Evolutionary conservation across 2,113 vertebrate genomes (phyloP).

Genomic region (Chlamydotis undulata): DNA sequence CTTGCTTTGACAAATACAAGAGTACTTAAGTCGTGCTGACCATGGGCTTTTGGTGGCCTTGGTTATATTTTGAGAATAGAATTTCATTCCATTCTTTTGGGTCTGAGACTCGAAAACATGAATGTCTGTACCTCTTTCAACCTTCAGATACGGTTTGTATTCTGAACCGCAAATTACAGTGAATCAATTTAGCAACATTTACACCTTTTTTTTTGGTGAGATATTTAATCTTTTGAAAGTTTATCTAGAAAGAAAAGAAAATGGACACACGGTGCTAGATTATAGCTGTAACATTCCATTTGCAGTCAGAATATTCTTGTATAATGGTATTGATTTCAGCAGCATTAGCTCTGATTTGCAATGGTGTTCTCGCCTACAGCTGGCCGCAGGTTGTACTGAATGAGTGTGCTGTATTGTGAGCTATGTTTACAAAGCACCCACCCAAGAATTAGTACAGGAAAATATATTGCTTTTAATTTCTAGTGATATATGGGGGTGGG

Average conservation of each 20-base stretch:
- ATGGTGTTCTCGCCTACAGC: background rate
- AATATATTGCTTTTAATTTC: background rate
- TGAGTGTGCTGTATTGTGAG: background rate
- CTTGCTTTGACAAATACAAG: background rate
- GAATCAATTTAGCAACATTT: background rate
- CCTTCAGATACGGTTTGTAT: background rate
- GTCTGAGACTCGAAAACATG: background rate
- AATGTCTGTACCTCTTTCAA: background rate
- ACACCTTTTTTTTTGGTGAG: background rate
- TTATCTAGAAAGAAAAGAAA: background rate
- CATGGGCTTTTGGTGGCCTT: background rate
- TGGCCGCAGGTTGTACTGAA: background rate
- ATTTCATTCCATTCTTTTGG: background rate
- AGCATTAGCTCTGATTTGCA: background rate
- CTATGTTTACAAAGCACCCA: background rate
- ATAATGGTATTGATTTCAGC: background rate
- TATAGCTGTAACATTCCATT: background rate
- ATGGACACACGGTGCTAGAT: background rate
- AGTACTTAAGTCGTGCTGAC: background rate
- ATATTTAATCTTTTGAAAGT: background rate
- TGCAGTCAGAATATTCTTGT: background rate
- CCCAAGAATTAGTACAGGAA: background rate
- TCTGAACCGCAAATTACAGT: background rate
- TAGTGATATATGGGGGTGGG: background rate
- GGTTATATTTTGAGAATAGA: background rate